Percentiles rank a stretch among this genome's conserved stretches.
phyloP scores from a whole-genome alignment of 2,113 vertebrate species.

The Andinoacara biseriatus region DNA sequence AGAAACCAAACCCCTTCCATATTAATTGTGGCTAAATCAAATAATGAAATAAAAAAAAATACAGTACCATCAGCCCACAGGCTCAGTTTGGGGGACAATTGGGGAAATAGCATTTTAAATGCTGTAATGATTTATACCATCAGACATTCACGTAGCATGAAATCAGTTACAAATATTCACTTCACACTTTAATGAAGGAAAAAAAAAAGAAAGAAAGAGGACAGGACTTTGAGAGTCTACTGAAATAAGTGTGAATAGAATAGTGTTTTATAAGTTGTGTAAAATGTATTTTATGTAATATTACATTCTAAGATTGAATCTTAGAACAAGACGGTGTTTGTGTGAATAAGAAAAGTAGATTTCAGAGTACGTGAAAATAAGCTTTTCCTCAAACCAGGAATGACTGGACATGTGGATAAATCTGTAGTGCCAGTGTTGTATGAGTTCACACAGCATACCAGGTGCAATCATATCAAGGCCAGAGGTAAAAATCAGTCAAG shows the following conservation, averaged over 20 bases:
- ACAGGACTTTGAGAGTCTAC: neutral
- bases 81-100: neutral
- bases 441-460: neutral
- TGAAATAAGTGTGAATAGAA: neutral
- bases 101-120: conserved; percentile 9
- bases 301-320: neutral
- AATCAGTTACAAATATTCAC: neutral
- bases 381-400: neutral
- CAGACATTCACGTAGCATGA: neutral
- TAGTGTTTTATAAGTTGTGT: neutral
- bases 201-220: accelerated
- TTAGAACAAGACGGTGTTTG: neutral
- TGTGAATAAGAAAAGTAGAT: neutral
- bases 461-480: neutral
- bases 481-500: neutral
- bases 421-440: neutral
- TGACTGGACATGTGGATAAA: neutral
- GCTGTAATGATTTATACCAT: conserved; percentile 12
- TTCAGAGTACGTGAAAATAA: neutral
- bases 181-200: neutral
- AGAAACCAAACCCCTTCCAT: conserved; percentile 2
- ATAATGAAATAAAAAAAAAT: conserved; percentile 11
- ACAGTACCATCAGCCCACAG: neutral
- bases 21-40: conserved; percentile 30
- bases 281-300: neutral